Evolutionary conservation across 2,113 vertebrate species (phyloP), one percentile per base, ranked within the genome.

Genomic region (Xenopus borealis): DNA sequence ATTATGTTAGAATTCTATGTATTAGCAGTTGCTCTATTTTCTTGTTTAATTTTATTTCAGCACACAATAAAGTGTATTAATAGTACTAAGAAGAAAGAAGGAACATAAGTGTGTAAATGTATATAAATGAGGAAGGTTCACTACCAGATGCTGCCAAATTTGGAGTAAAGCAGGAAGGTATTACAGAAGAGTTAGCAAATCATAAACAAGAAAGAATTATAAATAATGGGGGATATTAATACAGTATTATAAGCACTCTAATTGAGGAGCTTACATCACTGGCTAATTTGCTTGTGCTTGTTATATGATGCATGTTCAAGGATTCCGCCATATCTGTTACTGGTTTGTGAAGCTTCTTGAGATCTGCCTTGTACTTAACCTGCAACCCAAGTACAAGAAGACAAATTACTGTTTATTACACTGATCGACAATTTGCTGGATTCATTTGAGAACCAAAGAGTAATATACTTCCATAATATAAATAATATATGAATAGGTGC

Each of bases 281-380:
- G 88, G 96, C 88, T 7, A 99, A 93, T 8, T 94, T 98, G 90
- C 97, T 99, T 0, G 97, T 98, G 78, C 87, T 93, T 85, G 97
- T 88, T 78, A 85, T 88, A 6, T 99, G 97, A 83, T 98, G 92
- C 96, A 98, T 99, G 18, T 95, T 87, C 83, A 99, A 89, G 6
- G 97, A 99, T 71, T 98, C 95, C 0, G 95, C 93, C 96, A 98
- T 98, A 87, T 98, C 97, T 0, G 97, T 98, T 63, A 98, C 96
- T 57, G 97, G 97, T 72, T 98, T 98, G 81, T 99, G 97, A 71
- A 99, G 88, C 83, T 99, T 99, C 93, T 99, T 99, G 79, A 98
- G 85, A 81, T 98, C 97, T 0, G 91, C 90, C 78, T 99, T 99
- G 83, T 99, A 99, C 80, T 97, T 98, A 80, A 99, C 92, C 97